Evolutionary conservation across 2,797 vertebrate genomes (phyloP).

Genomic region (Pseudopleuronectes americanus): DNA sequence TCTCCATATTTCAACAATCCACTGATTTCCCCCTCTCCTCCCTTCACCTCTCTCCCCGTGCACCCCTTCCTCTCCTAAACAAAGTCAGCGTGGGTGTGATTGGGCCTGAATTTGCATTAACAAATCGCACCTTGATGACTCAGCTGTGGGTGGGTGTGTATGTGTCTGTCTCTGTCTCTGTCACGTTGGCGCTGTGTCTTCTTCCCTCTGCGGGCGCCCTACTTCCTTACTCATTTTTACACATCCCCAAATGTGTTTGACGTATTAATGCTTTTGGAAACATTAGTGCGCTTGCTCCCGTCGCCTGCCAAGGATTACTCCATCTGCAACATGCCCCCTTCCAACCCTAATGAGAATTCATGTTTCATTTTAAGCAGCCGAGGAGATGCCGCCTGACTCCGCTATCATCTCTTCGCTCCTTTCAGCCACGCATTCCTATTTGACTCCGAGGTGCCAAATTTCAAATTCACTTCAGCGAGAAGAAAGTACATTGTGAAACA

Average conservation of each 20-base stretch:
- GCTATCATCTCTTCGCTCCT: conserved; percentile 55
- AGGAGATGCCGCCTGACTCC: conserved; percentile 39
- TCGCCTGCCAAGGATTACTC: conserved; percentile 72
- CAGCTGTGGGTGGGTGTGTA: conserved; percentile 30
- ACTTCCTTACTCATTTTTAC: conserved; percentile 42
- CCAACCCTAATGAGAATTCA: conserved; percentile 73
- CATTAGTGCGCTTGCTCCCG: conserved; percentile 57
- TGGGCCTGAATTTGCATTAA: conserved; percentile 63
- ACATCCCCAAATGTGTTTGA: conserved; percentile 52
- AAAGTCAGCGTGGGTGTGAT: conserved; percentile 61
- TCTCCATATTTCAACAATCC: conserved; percentile 18
- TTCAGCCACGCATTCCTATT: conserved; percentile 45
- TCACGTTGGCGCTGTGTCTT: conserved; percentile 38
- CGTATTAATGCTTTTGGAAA: conserved; percentile 70
- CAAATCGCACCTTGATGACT: conserved; percentile 60
- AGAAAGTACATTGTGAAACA: conserved; percentile 55
- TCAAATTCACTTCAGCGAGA: conserved; percentile 58
- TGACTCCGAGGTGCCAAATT: conserved; percentile 62
- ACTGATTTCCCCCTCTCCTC: conserved; percentile 34
- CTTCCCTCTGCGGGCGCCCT: conserved; percentile 56
- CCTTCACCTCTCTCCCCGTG: conserved; percentile 44
- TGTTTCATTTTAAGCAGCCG: conserved; percentile 63
- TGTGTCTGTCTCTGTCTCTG: conserved; percentile 33
- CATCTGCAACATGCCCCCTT: conserved; percentile 53
- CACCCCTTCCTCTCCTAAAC: conserved; percentile 47